phyloP scores from a whole-genome alignment of 37 sponge, comb jelly and placozoan genomes.

The Oscarella lobularis region DNA sequence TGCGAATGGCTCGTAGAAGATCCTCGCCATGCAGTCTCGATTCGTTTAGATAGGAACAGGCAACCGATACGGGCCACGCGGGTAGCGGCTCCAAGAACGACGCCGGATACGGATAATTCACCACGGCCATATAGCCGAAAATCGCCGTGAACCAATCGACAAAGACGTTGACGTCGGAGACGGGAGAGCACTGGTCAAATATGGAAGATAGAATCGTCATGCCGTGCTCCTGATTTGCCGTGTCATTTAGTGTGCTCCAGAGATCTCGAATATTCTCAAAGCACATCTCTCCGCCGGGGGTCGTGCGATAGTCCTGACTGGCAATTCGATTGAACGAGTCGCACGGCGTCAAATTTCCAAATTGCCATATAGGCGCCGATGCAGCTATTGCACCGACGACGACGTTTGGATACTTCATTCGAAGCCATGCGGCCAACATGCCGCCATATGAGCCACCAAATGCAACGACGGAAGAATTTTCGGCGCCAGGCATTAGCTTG shows the following conservation, averaged over 20 bases:
- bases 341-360: constrained; percentile 1
- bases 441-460: constrained; percentile 98
- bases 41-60: background rate
- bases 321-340: constrained; percentile 3
- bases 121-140: constrained; percentile 80
- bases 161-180: constrained; percentile 65
- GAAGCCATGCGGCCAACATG: constrained; percentile 83
- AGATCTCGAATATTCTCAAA: background rate
- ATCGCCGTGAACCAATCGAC: constrained; percentile 72
- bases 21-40: constrained; percentile 15
- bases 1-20: constrained; percentile 37
- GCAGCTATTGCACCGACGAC: constrained; percentile 92
- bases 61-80: constrained; percentile 73
- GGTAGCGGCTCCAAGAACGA: constrained; percentile 86
- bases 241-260: background rate
- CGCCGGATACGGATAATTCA: constrained; percentile 93
- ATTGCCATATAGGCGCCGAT: constrained; percentile 77
- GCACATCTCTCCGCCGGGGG: background rate
- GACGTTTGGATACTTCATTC: constrained; percentile 90
- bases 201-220: background rate
- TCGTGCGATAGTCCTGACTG: background rate
- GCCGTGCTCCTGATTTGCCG: background rate
- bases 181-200: constrained; percentile 27
- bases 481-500: constrained; percentile 5
- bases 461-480: constrained; percentile 45